phyloP scores from a whole-genome alignment of 2,113 vertebrate species.

The Telmatochromis sp. region DNA sequence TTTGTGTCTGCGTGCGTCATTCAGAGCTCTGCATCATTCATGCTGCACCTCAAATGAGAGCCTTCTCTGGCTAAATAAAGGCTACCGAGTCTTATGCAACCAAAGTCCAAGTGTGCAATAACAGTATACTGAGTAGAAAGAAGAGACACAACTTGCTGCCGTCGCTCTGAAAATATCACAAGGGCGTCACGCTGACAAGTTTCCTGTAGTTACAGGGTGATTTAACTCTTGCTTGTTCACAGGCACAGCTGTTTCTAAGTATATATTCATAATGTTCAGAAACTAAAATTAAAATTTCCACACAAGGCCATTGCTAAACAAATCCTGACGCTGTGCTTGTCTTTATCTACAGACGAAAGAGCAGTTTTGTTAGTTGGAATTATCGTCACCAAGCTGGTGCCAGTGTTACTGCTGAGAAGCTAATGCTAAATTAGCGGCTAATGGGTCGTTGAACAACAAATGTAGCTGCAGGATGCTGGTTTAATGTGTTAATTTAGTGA shows the following conservation, averaged over 20 bases:
- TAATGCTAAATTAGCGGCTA: conserved; percentile 25
- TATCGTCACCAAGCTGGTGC: background rate
- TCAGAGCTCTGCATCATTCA: conserved; percentile 54
- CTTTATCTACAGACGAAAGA: background rate
- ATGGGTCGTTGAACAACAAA: conserved; percentile 25
- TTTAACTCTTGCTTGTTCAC: background rate
- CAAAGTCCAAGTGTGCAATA: conserved; percentile 31
- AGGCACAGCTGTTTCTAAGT: background rate
- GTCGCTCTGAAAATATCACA: conserved; percentile 20
- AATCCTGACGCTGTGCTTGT: background rate
- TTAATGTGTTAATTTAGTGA: conserved; percentile 48
- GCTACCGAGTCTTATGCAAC: conserved; percentile 44
- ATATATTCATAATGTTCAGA: background rate
- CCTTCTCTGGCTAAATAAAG: conserved; percentile 60
- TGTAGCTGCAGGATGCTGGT: conserved; percentile 31
- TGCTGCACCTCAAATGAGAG: conserved; percentile 69
- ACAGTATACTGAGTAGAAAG: background rate
- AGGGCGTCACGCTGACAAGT: background rate
- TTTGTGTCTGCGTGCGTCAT: conserved; percentile 67
- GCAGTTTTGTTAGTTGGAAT: background rate
- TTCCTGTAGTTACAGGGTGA: background rate
- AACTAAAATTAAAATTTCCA: background rate
- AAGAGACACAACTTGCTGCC: conserved; percentile 28
- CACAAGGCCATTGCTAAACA: background rate
- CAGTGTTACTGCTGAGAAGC: background rate